phyloP scores from a whole-genome alignment of 30 jellyfish, hydroid and myxozoan genomes.

The Chironex yamaguchii region DNA sequence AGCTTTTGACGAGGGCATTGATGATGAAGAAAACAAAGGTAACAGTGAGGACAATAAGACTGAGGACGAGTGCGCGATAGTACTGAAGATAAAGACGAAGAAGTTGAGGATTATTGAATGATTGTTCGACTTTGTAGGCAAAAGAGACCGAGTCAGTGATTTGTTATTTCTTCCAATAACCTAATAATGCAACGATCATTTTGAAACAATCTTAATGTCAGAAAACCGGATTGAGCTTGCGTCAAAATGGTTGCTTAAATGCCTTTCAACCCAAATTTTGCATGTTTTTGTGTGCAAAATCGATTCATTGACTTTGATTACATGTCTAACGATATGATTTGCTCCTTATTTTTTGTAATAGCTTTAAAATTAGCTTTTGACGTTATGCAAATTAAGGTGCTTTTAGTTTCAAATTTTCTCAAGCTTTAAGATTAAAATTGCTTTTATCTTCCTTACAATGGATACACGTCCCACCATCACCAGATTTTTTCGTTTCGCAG shows the following conservation, averaged over 20 bases:
- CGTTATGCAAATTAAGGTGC: too few relatives aligned
- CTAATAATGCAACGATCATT: not conserved
- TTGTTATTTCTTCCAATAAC: not conserved
- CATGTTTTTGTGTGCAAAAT: slow-evolving; percentile 7
- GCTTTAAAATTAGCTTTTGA: slow-evolving; percentile 14
- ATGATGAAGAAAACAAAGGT: not conserved
- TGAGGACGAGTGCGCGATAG: not conserved
- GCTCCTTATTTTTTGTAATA: not conserved
- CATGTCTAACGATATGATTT: not conserved
- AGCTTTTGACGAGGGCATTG: not conserved
- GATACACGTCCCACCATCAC: slow-evolving; percentile 12
- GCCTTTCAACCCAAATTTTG: not conserved
- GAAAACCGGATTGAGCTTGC: too few relatives aligned
- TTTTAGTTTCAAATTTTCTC: slow-evolving; percentile 1
- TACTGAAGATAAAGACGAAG: slow-evolving; percentile 13
- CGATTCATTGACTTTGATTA: slow-evolving; percentile 28
- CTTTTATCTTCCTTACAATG: slow-evolving; percentile 21
- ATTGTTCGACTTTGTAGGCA: not conserved
- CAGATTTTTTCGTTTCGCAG: slow-evolving; percentile 30
- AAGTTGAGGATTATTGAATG: slow-evolving; percentile 22
- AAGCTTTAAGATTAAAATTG: slow-evolving; percentile 1
- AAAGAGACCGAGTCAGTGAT: slow-evolving; percentile 4
- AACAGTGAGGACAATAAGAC: not conserved
- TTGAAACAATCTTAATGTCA: not conserved
- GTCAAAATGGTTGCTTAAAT: not conserved